Evolutionary conservation across 2,113 vertebrate species (phyloP).

Genomic region (Muntiacus reevesi): DNA sequence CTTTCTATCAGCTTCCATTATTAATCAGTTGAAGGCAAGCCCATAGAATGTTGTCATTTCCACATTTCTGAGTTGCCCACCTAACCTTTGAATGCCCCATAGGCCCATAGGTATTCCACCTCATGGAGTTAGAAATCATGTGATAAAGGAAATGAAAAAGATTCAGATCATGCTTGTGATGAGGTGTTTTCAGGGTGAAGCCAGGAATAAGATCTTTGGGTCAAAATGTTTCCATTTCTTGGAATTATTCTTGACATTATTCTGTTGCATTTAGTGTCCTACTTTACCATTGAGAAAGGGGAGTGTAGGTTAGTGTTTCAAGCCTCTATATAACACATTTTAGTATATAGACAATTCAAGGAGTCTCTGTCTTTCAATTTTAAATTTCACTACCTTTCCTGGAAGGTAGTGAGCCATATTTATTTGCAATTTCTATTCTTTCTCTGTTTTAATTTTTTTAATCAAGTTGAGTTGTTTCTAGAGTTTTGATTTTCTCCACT

Average conservation of each 20-base stretch:
- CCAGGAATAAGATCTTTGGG: background rate
- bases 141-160: background rate
- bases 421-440: background rate
- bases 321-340: background rate
- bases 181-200: background rate
- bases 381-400: background rate
- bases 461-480: background rate
- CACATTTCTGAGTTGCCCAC: background rate
- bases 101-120: background rate
- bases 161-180: background rate
- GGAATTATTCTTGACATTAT: background rate
- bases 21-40: background rate
- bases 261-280: fast-evolving
- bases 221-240: background rate
- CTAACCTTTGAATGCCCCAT: background rate
- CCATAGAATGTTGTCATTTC: background rate
- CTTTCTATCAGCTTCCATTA: background rate
- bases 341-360: background rate
- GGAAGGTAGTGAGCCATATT: background rate
- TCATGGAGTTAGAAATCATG: background rate
- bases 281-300: background rate
- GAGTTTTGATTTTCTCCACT: background rate
- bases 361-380: background rate
- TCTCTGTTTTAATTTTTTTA: background rate
- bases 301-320: background rate